Conservation (phyloP, 2,888 invertebrate species). For the Machimus rusticus region DNA sequence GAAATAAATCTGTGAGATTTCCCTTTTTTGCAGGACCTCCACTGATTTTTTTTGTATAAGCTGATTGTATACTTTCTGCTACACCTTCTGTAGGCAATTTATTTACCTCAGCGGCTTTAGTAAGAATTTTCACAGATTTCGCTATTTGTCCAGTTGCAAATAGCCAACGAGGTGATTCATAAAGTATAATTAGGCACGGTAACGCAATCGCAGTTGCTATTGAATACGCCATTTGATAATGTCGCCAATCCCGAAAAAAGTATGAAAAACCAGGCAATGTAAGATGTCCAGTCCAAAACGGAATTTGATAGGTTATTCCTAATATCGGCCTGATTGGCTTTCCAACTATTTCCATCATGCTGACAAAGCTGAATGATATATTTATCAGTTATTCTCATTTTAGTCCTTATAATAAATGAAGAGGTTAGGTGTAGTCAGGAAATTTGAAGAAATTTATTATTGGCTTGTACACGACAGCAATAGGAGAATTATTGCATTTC, state of each 20-base stretch:
- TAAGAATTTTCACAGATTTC: conserved; percentile 70
- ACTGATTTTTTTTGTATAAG: conserved; percentile 59
- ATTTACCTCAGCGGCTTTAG: conserved; percentile 69
- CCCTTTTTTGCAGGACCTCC: conserved; percentile 63
- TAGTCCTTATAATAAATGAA: background rate
- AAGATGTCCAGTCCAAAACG: conserved; percentile 72
- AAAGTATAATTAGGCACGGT: conserved; percentile 73
- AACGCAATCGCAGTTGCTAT: conserved; percentile 69
- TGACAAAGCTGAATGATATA: conserved; percentile 65
- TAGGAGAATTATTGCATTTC: too few species aligned
- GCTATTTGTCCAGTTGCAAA: conserved; percentile 72
- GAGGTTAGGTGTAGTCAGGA: background rate
- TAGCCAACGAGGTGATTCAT: conserved; percentile 83
- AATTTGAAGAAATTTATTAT: background rate
- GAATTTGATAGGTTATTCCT: conserved; percentile 70
- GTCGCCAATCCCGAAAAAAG: conserved; percentile 72
- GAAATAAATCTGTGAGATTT: conserved; percentile 71
- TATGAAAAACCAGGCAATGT: conserved; percentile 69
- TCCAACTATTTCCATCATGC: conserved; percentile 71
- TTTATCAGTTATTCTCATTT: background rate
- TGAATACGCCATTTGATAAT: conserved; percentile 73
- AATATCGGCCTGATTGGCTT: conserved; percentile 60
- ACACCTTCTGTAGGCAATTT: conserved; percentile 66
- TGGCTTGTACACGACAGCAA: background rate
- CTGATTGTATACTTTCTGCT: conserved; percentile 62